A percentile compares a stretch with the other conserved stretches of the same genome.
Conservation (phyloP, 2,888 invertebrate species). For the Osedax fenrisi region DNA sequence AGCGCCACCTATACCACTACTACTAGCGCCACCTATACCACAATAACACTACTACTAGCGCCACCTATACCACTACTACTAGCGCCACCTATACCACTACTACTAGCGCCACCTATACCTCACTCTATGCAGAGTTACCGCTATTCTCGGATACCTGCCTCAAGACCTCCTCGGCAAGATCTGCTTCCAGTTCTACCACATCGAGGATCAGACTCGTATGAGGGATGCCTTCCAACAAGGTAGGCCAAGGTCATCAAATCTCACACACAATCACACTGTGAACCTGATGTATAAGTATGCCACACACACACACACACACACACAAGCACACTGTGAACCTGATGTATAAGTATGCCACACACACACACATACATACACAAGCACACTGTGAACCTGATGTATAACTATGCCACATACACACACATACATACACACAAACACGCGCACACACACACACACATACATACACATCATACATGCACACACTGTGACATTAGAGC, state of each 20-base stretch:
- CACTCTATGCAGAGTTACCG: constrained; percentile 60
- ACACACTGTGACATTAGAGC: too few relatives aligned
- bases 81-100: background rate
- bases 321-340: background rate
- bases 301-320: too few relatives aligned
- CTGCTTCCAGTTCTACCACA: constrained; percentile 93
- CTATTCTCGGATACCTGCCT: constrained; percentile 77
- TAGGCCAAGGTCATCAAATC: too few relatives aligned
- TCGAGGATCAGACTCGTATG: constrained; percentile 90
- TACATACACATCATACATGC: too few relatives aligned
- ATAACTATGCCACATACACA: background rate
- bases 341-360: too few relatives aligned
- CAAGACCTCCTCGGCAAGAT: constrained; percentile 86
- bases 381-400: background rate
- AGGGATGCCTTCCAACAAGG: constrained; percentile 94
- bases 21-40: background rate
- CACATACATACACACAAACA: too few relatives aligned
- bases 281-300: background rate
- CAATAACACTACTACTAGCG: background rate
- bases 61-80: background rate
- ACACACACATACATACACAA: background rate
- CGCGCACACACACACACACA: too few relatives aligned
- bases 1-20: background rate
- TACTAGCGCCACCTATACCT: background rate
- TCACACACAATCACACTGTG: too few relatives aligned